Evolutionary conservation across 2,113 vertebrate species (phyloP).

Genomic region (Steatornis caripensis): DNA sequence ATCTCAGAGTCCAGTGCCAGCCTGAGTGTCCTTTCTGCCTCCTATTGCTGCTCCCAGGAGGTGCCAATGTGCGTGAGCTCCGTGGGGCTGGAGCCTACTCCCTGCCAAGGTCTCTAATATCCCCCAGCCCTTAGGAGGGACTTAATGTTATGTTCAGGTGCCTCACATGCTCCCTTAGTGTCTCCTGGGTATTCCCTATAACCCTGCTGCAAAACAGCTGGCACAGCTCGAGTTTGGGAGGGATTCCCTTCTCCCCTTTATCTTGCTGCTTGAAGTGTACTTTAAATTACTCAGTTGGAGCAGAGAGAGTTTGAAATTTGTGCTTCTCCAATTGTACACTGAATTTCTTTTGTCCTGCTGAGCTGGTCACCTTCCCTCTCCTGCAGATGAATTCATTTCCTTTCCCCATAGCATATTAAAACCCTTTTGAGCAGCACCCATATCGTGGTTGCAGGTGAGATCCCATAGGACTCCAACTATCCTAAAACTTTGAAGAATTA

Average conservation of each 20-base stretch:
- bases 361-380: neutral
- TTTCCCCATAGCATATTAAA: neutral
- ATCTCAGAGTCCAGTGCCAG: neutral
- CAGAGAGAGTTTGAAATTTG: neutral
- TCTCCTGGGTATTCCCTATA: neutral
- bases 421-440: neutral
- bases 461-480: neutral
- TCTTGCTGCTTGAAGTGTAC: neutral
- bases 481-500: neutral
- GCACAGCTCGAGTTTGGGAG: neutral
- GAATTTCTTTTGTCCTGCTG: neutral
- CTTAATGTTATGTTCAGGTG: neutral
- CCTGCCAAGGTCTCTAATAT: neutral
- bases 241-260: neutral
- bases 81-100: neutral
- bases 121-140: neutral
- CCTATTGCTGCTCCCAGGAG: neutral
- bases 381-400: neutral
- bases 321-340: neutral
- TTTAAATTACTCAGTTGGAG: neutral
- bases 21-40: neutral
- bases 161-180: neutral
- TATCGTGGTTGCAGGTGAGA: neutral
- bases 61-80: neutral
- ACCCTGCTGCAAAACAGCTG: neutral